Evolutionary conservation across 1,140 invertebrate species (phyloP), one percentile per base, ranked within the genome.

Genomic region (Capitella teleta): DNA sequence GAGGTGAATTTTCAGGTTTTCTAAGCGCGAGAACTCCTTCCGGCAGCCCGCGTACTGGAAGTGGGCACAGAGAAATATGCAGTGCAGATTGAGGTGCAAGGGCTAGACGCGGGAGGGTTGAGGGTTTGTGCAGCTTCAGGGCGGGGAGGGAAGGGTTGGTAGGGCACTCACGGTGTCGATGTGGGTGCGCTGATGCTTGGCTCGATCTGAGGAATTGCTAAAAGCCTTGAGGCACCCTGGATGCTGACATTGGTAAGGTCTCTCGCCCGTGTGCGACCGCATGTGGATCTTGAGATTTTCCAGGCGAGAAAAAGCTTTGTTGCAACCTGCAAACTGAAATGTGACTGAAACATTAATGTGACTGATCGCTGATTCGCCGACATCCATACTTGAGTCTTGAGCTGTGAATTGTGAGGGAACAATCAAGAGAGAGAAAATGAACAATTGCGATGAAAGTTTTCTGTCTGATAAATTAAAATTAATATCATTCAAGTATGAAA

Each of bases 141-240:
- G n/a, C 8, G 8, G n/a, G n/a, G n/a, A n/a, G n/a, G n/a, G n/a
- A n/a, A n/a, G n/a, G n/a, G n/a, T n/a, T n/a, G n/a, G n/a, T n/a
- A n/a, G n/a, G n/a, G n/a, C n/a, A 75, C 79, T 81, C 78, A 95
- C 91, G 65, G 89, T 88, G 67, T 96, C 90, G 60, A 88, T 86
- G 74, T 97, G 93, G 3, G 92, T 96, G 56, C 91, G 76, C 72
- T 96, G 91, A 75, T 97, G 93, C 74, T 97, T 97, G 1, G 92
- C 91, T 45, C 93, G 75, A 68, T 97, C 92, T 0, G 90, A 94
- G 51, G 90, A 94, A 73, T 97, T 97, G 59, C 87, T 94, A 73
- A 97, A 97, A 12, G 90, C 88, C 70, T 95, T 95, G 14, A 79
- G 73, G 64, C 92, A 97, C 24, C 82, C 82, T 5, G 79, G 76